Conservation (phyloP, 2,888 invertebrate species). For the Tenodera sinensis region DNA sequence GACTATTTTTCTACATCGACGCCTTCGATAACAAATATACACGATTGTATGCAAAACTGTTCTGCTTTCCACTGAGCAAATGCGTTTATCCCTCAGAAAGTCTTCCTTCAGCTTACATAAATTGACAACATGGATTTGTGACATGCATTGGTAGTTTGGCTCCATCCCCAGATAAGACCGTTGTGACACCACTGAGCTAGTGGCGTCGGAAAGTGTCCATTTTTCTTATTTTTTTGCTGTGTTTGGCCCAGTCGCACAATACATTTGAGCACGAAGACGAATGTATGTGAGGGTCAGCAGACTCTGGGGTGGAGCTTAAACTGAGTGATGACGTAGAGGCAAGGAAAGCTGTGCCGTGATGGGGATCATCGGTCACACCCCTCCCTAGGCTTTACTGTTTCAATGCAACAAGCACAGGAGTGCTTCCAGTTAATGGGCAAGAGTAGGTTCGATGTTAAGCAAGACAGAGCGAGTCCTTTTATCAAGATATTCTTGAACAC, state of each 20-base stretch:
- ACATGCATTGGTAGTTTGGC: not conserved
- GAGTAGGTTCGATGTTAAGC: not conserved
- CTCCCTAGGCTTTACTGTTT: not conserved
- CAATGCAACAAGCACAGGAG: not conserved
- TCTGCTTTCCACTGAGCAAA: not conserved
- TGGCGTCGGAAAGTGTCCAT: not conserved
- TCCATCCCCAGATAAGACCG: not conserved
- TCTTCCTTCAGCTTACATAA: not conserved
- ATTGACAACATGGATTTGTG: not conserved
- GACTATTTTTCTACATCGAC: not conserved
- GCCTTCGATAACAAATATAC: not conserved
- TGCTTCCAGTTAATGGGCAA: not conserved
- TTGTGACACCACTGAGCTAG: not conserved
- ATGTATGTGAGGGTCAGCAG: not conserved
- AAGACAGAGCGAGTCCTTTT: not conserved
- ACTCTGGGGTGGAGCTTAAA: not conserved
- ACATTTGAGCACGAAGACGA: not conserved
- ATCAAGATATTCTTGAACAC: not conserved
- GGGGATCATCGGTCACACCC: not conserved
- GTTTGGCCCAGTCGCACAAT: not conserved
- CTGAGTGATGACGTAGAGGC: not conserved
- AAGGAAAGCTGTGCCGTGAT: not conserved
- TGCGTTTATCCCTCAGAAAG: not conserved
- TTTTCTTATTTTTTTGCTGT: not conserved
- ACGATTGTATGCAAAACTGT: not conserved